A percentile compares a stretch with the other conserved stretches of the same genome.
phyloP scores from a whole-genome alignment of 2,113 vertebrate species.

The Hylia prasina region DNA sequence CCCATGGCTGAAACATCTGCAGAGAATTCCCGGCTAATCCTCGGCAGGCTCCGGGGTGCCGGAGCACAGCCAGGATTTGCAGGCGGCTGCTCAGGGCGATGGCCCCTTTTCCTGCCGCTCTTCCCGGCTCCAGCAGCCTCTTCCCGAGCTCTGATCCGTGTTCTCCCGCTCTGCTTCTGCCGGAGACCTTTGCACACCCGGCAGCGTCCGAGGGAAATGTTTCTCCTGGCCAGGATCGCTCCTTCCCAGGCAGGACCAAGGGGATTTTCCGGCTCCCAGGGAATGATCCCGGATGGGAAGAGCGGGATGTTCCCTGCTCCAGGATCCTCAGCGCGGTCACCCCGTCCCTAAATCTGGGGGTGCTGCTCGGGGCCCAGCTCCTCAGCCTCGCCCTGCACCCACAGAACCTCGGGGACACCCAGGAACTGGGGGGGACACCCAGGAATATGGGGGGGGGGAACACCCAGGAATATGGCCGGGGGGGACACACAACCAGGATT shows the following conservation, averaged over 20 bases:
- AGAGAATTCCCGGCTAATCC: background rate
- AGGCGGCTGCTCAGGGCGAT: background rate
- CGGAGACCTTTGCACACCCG: background rate
- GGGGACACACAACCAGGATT: background rate
- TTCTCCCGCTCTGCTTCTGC: background rate
- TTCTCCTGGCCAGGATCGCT: background rate
- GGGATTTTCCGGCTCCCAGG: background rate
- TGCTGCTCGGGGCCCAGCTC: background rate
- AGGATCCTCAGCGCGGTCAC: background rate
- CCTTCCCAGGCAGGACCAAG: background rate
- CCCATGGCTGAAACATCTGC: background rate
- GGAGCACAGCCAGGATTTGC: background rate
- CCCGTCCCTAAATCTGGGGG: background rate
- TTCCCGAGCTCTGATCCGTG: background rate
- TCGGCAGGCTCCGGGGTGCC: background rate
- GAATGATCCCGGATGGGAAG: background rate
- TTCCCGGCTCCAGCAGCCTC: background rate
- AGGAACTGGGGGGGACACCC: background rate
- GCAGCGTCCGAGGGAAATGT: background rate
- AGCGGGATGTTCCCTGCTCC: background rate
- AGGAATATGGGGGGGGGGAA: background rate
- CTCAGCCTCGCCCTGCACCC: background rate
- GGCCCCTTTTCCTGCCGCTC: background rate
- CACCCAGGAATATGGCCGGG: background rate
- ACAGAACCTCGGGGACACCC: background rate